Evolutionary conservation across 1,140 invertebrate genomes (phyloP), one percentile per base, ranked within the genome.

Genomic region (Acyrthosiphon pisum): DNA sequence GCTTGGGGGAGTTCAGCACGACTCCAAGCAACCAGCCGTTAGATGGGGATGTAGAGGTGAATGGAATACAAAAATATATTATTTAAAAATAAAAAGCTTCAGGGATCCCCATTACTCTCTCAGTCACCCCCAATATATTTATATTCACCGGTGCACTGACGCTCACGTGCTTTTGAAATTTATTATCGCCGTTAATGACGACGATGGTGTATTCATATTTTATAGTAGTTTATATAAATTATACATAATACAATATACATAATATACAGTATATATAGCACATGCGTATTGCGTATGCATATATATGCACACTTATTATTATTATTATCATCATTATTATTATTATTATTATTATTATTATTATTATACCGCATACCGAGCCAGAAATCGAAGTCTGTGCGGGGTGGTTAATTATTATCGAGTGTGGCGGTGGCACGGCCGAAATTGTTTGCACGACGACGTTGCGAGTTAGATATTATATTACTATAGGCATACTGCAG

Each of bases 101-200:
- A 22, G 83, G 37, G 37, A 84, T 26, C 23, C 37, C 37, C 8
- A 7, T 23, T 41, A 84, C 37, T 26, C 37, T 26, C 23, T 37
- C 83, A 26, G 83, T 41, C 9, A 14, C 37, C 23, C 41, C 41
- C 83, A 26, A 37, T 46, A 46, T 48, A 86, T 46, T 46, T 86
- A 86, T 86, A 46, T 86, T 48, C 26, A 46, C 44, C 6, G 14
- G 44, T 2, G 9, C 44, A 46, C 84, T 46, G 26, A 46, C 26
- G 41, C 48, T 86, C 84, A 46, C 84, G 41, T 9, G 26, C 26
- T 46, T 86, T 86, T 86, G 30, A 46, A 44, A 86, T 86, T 86
- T 86, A 86, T 86, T 86, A 48, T 48, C 23, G 84, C 23, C 84
- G 84, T 86, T 86, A 86, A 86, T 86, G 84, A 86, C 41, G 44